A percentile compares a stretch with the other conserved stretches of the same genome.
Conservation (phyloP, 2,797 vertebrate genomes). For the Rhodeus uyekii region DNA sequence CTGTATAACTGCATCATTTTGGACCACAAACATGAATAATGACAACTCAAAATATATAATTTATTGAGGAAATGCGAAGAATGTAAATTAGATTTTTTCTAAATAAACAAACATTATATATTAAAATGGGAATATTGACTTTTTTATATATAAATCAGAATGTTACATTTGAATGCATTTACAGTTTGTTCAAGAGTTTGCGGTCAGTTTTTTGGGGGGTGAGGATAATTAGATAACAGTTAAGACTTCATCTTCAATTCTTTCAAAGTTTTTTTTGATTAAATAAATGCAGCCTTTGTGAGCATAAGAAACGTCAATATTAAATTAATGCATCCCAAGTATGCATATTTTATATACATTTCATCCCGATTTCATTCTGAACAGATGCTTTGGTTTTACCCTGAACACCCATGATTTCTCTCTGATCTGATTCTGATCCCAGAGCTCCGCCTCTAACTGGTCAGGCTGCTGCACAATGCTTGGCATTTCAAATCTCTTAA, state of each 20-base stretch:
- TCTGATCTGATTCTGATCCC: slow-evolving; percentile 21
- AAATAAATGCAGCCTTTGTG: background rate
- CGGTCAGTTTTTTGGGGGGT: too few relatives aligned
- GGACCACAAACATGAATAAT: background rate
- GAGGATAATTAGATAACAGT: too few relatives aligned
- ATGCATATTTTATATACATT: too few relatives aligned
- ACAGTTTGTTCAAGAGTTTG: background rate
- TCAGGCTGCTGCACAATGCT: background rate
- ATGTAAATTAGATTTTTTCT: background rate
- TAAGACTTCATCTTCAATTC: too few relatives aligned
- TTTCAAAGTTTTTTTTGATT: background rate
- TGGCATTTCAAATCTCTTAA: background rate
- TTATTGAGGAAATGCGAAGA: background rate
- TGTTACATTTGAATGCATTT: background rate
- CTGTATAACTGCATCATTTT: background rate
- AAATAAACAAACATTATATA: background rate
- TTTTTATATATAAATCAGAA: background rate
- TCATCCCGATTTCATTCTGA: background rate
- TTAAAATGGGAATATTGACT: background rate
- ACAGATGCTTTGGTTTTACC: background rate
- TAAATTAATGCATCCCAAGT: too few relatives aligned
- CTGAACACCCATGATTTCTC: slow-evolving; percentile 14
- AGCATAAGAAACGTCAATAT: background rate
- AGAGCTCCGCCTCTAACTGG: slow-evolving; percentile 18
- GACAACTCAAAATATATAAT: background rate